A percentile compares a stretch with the other conserved stretches of the same genome.
Evolutionary conservation across 1,140 invertebrate species (phyloP).

Genomic region (Brachionus rubens): DNA sequence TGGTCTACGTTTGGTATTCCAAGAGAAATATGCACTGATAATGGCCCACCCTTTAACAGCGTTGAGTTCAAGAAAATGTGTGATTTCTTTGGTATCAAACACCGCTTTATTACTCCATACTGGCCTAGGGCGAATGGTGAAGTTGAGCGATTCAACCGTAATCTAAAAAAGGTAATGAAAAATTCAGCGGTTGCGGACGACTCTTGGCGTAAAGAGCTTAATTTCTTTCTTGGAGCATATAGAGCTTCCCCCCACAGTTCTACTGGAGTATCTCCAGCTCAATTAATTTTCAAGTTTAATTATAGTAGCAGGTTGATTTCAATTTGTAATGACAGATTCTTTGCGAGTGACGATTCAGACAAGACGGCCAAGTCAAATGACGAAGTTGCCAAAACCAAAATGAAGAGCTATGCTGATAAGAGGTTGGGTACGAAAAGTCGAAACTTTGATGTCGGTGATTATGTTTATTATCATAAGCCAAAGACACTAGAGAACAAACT

Average conservation of each 20-base stretch:
- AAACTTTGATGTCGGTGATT: slow-evolving; percentile 5
- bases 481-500: not conserved
- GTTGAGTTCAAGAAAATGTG: no score
- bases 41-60: no score
- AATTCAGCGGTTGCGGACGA: no score
- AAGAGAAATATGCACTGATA: no score
- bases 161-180: slow-evolving; percentile 45
- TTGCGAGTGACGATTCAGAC: not conserved
- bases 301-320: not conserved
- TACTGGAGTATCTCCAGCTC: not conserved
- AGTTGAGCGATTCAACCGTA: not conserved
- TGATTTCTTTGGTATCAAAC: no score
- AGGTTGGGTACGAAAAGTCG: not conserved
- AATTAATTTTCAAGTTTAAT: slow-evolving; percentile 9
- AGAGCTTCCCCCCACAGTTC: not conserved
- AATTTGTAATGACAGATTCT: slow-evolving; percentile 10
- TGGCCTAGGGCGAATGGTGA: no score
- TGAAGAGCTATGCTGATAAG: not conserved
- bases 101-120: no score
- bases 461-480: no score
- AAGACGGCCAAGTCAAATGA: not conserved
- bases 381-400: no score
- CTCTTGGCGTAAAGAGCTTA: slow-evolving; percentile 7
- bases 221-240: slow-evolving; percentile 16
- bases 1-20: no score